Percentiles rank a stretch among this genome's conserved stretches.
Evolutionary conservation across 2,888 invertebrate genomes (phyloP).

Genomic region (Acronicta leporina): DNA sequence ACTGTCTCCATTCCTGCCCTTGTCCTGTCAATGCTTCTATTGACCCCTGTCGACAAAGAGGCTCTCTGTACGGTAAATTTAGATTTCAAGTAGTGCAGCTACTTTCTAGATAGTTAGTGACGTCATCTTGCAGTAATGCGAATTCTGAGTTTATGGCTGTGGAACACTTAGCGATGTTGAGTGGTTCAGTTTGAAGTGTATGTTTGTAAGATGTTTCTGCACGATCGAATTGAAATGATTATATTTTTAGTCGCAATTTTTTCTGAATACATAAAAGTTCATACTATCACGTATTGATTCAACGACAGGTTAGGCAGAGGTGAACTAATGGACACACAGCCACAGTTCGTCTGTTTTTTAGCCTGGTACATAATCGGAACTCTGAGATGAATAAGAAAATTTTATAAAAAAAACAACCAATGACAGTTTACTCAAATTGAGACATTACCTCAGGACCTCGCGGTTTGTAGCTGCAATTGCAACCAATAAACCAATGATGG

Average conservation of each 20-base stretch:
- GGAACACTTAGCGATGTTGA: slow-evolving; percentile 10
- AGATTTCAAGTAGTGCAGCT: slow-evolving; percentile 56
- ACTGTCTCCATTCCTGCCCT: slow-evolving; percentile 52
- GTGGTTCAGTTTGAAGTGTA: neutral
- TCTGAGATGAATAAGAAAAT: no score
- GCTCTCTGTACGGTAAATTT: slow-evolving; percentile 59
- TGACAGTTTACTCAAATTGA: no score
- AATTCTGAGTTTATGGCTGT: slow-evolving; percentile 29
- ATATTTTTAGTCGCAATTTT: neutral
- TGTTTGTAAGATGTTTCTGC: slow-evolving; percentile 4
- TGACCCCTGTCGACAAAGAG: slow-evolving; percentile 64
- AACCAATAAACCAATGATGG: no score
- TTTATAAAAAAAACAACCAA: no score
- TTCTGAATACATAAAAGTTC: no score
- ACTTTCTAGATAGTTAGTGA: slow-evolving; percentile 60
- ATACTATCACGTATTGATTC: no score
- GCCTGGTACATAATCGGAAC: no score
- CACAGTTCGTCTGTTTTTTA: no score
- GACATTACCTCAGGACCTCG: no score
- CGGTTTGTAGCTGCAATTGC: no score
- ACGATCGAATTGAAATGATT: neutral
- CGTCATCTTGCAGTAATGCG: slow-evolving; percentile 41
- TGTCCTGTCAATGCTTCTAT: slow-evolving; percentile 72
- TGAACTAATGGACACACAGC: no score
- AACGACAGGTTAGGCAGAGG: no score